phyloP scores from a whole-genome alignment of 2,888 invertebrate genomes.

The Mythimna pallens region DNA sequence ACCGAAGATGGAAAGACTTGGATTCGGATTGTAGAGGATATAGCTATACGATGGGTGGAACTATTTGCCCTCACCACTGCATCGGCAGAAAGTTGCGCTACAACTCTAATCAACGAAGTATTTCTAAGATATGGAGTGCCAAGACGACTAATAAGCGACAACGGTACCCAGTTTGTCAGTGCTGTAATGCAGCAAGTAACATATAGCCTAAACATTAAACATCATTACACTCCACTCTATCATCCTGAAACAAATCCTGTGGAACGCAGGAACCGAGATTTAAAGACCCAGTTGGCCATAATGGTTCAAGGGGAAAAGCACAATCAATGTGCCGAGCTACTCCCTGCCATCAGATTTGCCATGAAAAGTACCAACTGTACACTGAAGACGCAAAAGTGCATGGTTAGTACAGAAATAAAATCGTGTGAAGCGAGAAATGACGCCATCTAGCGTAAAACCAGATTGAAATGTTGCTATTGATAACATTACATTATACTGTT shows the following conservation, averaged over 20 bases:
- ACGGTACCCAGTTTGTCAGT: slow-evolving; percentile 72
- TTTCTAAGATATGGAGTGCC: slow-evolving; percentile 73
- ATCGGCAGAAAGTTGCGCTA: slow-evolving; percentile 60
- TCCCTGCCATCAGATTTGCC: slow-evolving; percentile 47
- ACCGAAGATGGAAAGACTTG: slow-evolving; percentile 34
- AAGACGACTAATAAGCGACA: slow-evolving; percentile 71
- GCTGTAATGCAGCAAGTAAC: slow-evolving; percentile 70
- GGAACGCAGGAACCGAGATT: slow-evolving; percentile 51
- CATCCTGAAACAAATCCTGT: slow-evolving; percentile 68
- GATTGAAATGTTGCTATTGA: no score
- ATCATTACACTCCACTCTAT: slow-evolving; percentile 67
- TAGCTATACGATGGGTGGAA: slow-evolving; percentile 52
- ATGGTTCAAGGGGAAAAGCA: slow-evolving; percentile 33
- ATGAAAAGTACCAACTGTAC: slow-evolving; percentile 43
- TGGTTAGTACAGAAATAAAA: no score
- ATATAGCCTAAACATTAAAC: slow-evolving; percentile 60
- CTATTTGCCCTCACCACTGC: slow-evolving; percentile 14
- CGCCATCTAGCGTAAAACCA: no score
- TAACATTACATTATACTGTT: no score
- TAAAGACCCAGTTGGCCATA: slow-evolving; percentile 56
- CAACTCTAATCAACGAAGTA: slow-evolving; percentile 67
- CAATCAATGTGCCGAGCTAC: slow-evolving; percentile 11
- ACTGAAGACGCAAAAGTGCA: no score
- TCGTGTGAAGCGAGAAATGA: no score
- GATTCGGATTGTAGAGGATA: slow-evolving; percentile 60